Base-by-base conservation (phyloP, 2,888 invertebrate genomes). In the Agonopterix alstromeriana region DNA sequence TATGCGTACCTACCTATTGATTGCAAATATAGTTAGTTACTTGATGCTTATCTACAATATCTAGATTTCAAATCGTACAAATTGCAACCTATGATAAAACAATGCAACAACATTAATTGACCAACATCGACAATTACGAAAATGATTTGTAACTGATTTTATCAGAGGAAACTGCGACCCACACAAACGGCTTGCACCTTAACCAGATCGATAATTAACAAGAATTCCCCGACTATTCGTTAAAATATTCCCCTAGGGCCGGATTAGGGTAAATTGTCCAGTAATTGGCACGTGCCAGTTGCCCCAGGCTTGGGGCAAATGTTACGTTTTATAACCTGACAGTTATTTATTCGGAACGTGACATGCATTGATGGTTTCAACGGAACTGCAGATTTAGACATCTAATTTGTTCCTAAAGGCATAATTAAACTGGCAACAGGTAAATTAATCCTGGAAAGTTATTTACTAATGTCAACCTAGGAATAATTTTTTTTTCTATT, bases 111-210 rank as follows among this genome's bases (percentile, higher is more conserved):
- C 60, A 67, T 62, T 74, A 76, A 75, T 73, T 70, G 64, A 53
- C 61, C 45, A 55, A 65, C 72, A 71, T 61, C 45, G 55, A 65
- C 72, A 71, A 71, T 76, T 70, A 74, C 60, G 54, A 63, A 67
- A 70, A 69, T 73, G 66, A 70, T 74, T 73, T 73, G 71, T 70
- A 53, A 58, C 58, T 51, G 54, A 69, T 66, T 61, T 50, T 55
- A 67, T 68, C 67, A 43, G 49, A 48, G 46, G 47, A 49, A 51
- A 48, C 54, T 48, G 53, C 57, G 53, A 51, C 60, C 62, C 65
- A 67, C 61, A 57, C 63, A 55, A 56, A 46, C 51, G 61, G 57
- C 61, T 56, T 56, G 55, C 54, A 55, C 55, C 51, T 52, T 58
- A 61, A 59, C 57, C 54, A 57, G 47, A 46, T 50, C 56, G 59